Conservation (phyloP, 2,888 invertebrate genomes). For the Synergus laeviventris region DNA sequence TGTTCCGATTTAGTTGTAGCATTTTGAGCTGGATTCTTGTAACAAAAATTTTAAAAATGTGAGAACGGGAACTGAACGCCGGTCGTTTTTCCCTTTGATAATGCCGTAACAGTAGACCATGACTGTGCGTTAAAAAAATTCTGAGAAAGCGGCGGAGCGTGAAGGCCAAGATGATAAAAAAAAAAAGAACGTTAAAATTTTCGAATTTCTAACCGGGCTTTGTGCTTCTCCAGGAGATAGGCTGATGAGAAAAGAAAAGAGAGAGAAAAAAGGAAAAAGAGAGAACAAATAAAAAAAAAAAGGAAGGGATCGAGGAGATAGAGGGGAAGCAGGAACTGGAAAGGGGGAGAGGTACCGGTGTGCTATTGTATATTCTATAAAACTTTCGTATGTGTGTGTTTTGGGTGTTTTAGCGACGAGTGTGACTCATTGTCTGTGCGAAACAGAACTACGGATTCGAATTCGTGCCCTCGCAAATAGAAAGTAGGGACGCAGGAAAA, state of each 20-base stretch:
- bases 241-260: slow-evolving; percentile 11
- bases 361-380: slow-evolving; percentile 39
- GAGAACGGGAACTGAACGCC: slow-evolving; percentile 7
- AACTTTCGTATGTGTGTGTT: slow-evolving; percentile 30
- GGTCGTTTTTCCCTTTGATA: slow-evolving; percentile 36
- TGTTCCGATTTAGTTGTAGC: background rate
- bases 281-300: background rate
- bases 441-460: slow-evolving; percentile 51
- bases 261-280: background rate
- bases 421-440: slow-evolving; percentile 55
- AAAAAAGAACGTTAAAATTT: slow-evolving; percentile 55
- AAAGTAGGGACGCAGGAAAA: slow-evolving; percentile 34
- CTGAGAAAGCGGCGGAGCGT: slow-evolving; percentile 55
- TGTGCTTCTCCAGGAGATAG: slow-evolving; percentile 11
- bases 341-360: slow-evolving; percentile 36
- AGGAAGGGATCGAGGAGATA: slow-evolving; percentile 31
- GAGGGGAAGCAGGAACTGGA: slow-evolving; percentile 33
- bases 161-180: slow-evolving; percentile 56
- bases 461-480: slow-evolving; percentile 50
- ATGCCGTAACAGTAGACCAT: slow-evolving; percentile 41
- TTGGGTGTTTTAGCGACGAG: slow-evolving; percentile 46
- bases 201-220: slow-evolving; percentile 53
- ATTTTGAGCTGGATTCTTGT: background rate
- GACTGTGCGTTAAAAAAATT: slow-evolving; percentile 56
- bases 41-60: slow-evolving; percentile 31